Base-by-base conservation (phyloP, 1,140 invertebrate species). In the honey bee (Apis mellifera) region DNA sequence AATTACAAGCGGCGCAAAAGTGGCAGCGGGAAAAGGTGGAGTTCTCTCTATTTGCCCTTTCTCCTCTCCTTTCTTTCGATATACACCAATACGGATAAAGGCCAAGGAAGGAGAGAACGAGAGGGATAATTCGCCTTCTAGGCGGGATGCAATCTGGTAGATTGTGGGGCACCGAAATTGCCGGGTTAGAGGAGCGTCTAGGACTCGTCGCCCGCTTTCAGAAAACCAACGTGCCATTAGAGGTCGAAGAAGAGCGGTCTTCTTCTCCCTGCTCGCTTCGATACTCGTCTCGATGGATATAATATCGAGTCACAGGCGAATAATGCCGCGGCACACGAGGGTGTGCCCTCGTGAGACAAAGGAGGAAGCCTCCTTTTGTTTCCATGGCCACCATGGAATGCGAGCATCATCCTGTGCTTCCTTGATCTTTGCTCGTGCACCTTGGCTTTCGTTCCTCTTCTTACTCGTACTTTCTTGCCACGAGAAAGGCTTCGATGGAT, bases 131-230 rank as follows among this genome's bases (percentile, higher is more conserved):
- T 90, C 89, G 80, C 79, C 75, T 89, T 72, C 90, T 90, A 91
- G 89, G 82, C 84, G 90, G 89, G 90, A 90, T 92, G 87, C 89
- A 92, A 92, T 92, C 91, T 90, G 71, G 73, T 78, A 90, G 90
- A 92, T 92, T 92, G 91, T 91, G 84, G 91, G 90, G 90, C 90
- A 89, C 88, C 91, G 70, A 92, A 92, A 92, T 92, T 92, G 88
- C 90, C 88, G 87, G 91, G 91, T 90, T 90, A 76, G 84, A 82
- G 64, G 62, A 54, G 54, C 26, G 65, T 9, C n/a, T 74, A 74
- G 69, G 82, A 72, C 55, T 62, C 77, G 66, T 70, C 54, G 65
- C 88, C 87, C 83, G 86, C 90, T 91, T 92, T 92, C 85, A 89
- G 91, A 91, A 92, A 92, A 91, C 85, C 78, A 91, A 90, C 91